Percentiles rank a stretch among this genome's conserved stretches.
These are phyloP conservation scores for Cantharis nigra DNA, from an alignment of 2,888 invertebrate genomes.

Conservation along the genomic window DNA sequence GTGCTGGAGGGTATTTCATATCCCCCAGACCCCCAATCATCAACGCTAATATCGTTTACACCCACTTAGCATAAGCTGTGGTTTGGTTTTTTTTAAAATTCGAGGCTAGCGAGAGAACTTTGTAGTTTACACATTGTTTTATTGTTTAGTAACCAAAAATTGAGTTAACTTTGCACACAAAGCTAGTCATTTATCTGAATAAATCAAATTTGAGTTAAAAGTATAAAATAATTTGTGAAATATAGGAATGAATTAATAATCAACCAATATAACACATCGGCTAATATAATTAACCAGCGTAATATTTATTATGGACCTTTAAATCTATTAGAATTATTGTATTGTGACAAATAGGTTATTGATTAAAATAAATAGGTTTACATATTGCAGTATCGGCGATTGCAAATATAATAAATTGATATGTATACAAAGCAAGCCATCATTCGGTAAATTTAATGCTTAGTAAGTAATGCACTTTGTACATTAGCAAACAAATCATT, in stretches of 20 bases:
- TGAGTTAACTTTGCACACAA: not conserved
- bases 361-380: slow-evolving; percentile 20
- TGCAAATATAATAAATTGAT: not conserved
- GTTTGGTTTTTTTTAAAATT: no score
- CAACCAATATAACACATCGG: not conserved
- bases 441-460: not conserved
- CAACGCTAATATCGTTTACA: no score
- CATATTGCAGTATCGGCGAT: not conserved
- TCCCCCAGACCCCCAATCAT: no score
- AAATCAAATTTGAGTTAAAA: not conserved
- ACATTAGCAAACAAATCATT: not conserved
- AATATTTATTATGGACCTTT: not conserved
- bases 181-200: not conserved
- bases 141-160: not conserved
- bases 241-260: not conserved
- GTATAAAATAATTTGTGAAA: not conserved
- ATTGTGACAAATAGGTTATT: slow-evolving; percentile 22
- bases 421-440: not conserved
- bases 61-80: no score
- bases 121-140: not conserved
- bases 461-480: not conserved
- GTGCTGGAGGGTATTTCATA: no score
- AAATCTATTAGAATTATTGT: slow-evolving; percentile 16
- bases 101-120: no score
- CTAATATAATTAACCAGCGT: not conserved